Evolutionary conservation across 2,113 vertebrate species (phyloP).

Genomic region (Nyctibius bracteatus): DNA sequence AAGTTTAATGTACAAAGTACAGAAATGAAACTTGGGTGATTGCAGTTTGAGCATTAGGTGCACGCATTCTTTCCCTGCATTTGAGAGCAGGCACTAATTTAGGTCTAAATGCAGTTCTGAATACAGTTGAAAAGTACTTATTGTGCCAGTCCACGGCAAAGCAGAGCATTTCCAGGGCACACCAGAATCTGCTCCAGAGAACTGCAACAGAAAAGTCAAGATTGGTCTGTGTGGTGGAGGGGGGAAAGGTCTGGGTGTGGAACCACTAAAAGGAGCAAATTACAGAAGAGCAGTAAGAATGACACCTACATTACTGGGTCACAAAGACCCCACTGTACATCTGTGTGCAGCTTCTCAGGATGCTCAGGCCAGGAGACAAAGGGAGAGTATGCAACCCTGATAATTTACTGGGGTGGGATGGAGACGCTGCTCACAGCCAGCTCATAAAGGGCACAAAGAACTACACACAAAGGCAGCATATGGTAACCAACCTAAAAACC

Average conservation of each 20-base stretch:
- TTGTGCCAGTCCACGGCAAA: fast-evolving
- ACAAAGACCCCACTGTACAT: neutral
- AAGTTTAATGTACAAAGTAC: neutral
- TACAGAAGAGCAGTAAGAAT: neutral
- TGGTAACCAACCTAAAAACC: neutral
- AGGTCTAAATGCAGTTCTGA: neutral
- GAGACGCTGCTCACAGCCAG: neutral
- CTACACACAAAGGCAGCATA: neutral
- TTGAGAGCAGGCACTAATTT: neutral
- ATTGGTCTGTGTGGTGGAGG: fast-evolving
- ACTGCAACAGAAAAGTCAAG: neutral
- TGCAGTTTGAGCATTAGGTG: neutral
- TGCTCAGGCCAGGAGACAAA: neutral
- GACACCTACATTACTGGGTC: fast-evolving
- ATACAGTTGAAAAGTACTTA: neutral
- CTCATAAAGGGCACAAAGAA: neutral
- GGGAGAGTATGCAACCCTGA: neutral
- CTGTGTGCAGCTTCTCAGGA: neutral
- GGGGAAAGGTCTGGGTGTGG: neutral
- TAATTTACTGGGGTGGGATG: neutral
- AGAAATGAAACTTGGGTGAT: neutral
- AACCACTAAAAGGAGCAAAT: neutral
- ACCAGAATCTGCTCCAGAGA: neutral
- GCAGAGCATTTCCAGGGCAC: fast-evolving
- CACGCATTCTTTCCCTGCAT: neutral